phyloP scores from a whole-genome alignment of 2,113 vertebrate genomes.

The Ariopsis seemanni region DNA sequence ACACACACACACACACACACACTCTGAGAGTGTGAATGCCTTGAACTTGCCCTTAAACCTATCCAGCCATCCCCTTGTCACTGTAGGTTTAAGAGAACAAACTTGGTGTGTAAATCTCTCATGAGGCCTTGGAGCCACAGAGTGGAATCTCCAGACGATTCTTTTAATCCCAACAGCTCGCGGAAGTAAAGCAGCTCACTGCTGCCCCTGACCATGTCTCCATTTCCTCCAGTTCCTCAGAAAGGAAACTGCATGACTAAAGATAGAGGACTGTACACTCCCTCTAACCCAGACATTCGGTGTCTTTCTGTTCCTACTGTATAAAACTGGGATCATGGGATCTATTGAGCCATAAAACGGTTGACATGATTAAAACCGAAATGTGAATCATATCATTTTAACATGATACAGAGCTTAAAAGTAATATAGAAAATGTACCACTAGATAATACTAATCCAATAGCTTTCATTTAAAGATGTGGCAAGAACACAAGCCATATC shows the following conservation, averaged over 20 bases:
- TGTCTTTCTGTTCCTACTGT: constrained; percentile 34
- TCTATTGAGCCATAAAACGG: neutral
- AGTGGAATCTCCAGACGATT: constrained; percentile 32
- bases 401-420: neutral
- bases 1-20: neutral
- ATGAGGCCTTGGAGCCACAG: constrained; percentile 35
- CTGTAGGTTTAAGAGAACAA: constrained; percentile 2
- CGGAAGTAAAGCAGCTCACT: constrained; percentile 54
- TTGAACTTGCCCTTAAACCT: constrained; percentile 38
- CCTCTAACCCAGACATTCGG: constrained; percentile 13
- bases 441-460: neutral
- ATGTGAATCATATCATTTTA: neutral
- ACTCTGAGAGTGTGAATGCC: constrained; percentile 24
- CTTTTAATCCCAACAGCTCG: constrained; percentile 46
- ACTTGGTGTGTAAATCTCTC: constrained; percentile 36
- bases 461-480: too few relatives aligned
- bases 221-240: constrained; percentile 67
- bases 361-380: neutral
- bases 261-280: constrained; percentile 65
- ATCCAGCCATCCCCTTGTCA: neutral
- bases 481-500: neutral
- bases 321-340: neutral
- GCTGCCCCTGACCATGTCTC: constrained; percentile 59
- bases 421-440: neutral
- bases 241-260: constrained; percentile 72